Evolutionary conservation across 2,888 invertebrate species (phyloP).

Genomic region (Andrena marginata): DNA sequence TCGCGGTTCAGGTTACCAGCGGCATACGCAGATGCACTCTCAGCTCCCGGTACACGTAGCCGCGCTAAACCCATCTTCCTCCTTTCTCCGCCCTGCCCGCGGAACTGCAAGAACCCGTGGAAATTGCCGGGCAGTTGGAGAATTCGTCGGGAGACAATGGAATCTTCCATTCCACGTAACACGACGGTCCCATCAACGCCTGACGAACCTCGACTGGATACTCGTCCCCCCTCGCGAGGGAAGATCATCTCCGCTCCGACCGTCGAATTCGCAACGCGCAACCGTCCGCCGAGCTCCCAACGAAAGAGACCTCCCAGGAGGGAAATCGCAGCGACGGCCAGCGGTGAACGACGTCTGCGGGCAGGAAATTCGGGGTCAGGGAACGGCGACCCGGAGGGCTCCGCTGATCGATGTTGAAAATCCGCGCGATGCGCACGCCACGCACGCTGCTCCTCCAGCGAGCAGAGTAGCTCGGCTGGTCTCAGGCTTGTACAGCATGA

Average conservation of each 20-base stretch:
- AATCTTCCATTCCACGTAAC: no score
- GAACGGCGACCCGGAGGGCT: background rate
- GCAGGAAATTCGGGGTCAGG: slow-evolving; percentile 34
- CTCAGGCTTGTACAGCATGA: slow-evolving; percentile 2
- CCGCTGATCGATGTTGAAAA: slow-evolving; percentile 24
- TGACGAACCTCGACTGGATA: no score
- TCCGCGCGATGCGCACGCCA: slow-evolving; percentile 16
- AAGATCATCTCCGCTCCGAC: background rate
- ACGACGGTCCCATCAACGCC: no score
- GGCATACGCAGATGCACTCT: slow-evolving; percentile 53
- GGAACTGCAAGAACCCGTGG: no score
- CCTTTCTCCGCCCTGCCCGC: no score
- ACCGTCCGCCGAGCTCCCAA: background rate
- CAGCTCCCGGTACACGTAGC: slow-evolving; percentile 32
- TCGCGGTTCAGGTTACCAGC: slow-evolving; percentile 9
- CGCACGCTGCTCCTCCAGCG: background rate
- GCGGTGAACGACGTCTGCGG: background rate
- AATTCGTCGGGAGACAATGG: no score
- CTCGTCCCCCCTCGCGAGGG: no score
- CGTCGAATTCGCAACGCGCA: background rate
- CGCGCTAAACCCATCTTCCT: slow-evolving; percentile 18
- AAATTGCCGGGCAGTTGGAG: no score
- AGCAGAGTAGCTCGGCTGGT: background rate
- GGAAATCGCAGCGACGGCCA: background rate
- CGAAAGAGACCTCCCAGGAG: background rate